Evolutionary conservation across 2,113 vertebrate species (phyloP), one percentile per base, ranked within the genome.

Genomic region (Tricholaema leucomelas): DNA sequence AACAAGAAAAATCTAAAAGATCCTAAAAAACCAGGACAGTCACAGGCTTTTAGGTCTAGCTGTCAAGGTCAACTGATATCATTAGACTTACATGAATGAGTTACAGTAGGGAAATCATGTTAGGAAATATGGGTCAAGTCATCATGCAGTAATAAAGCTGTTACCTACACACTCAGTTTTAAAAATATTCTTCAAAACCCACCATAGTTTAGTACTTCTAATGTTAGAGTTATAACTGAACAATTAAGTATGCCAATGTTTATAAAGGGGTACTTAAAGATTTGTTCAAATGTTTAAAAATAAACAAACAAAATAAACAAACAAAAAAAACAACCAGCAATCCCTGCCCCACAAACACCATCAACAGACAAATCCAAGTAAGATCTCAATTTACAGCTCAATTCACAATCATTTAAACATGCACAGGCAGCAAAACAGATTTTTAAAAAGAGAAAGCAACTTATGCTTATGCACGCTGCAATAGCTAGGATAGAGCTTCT

Each of bases 31-130:
- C 63, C 60, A 96, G 96, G 94, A 97, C 92, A 95, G 94, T 90
- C 90, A 90, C 90, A 95, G 93, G 95, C 95, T 97, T 97, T 96
- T 94, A 97, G 97, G 97, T 97, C 96, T 98, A 96, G 87, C 95
- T 97, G 97, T 97, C 97, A 98, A 98, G 97, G 97, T 98, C 97
- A 98, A 96, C 96, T 87, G 96, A 97, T 96, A 98, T 97, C 97
- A 97, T 97, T 97, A 97, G 95, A 97, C 96, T 97, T 97, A 98
- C 94, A 97, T 96, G 97, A 98, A 97, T 71, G 72, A 97, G 97
- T 95, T 97, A 95, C 97, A 97, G 97, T 94, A 97, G 97, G 97
- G 97, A 97, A 98, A 98, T 98, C 97, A 97, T 91, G 94, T 95
- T 96, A 96, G 97, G 93, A 97, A 97, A 97, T 97, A 97, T 97